A percentile compares a stretch with the other conserved stretches of the same genome.
Conservation (phyloP, 2,113 vertebrate genomes). For the Notothenia coriiceps region DNA sequence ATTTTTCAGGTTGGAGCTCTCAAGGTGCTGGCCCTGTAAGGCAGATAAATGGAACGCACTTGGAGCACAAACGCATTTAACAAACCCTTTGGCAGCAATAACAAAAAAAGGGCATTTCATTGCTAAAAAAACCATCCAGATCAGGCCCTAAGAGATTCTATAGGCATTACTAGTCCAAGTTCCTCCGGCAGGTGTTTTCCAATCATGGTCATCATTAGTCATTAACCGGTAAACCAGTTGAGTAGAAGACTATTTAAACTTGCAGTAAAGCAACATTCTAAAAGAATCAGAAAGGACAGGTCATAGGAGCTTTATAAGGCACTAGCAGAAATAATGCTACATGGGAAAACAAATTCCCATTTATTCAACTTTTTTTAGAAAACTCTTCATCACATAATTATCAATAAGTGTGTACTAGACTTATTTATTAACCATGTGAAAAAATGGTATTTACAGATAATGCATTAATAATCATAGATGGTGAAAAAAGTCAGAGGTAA, state of each 20-base stretch:
- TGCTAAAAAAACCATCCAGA: constrained; percentile 20
- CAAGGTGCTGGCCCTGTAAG: background rate
- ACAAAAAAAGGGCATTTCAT: constrained; percentile 11
- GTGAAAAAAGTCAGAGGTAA: no score
- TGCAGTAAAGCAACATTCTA: background rate
- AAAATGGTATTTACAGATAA: background rate
- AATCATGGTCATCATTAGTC: constrained; percentile 4
- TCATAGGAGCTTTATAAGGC: no score
- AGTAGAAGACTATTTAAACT: background rate
- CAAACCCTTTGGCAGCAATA: background rate
- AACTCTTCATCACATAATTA: background rate
- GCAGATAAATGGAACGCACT: constrained; percentile 15
- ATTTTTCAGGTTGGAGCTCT: constrained; percentile 1
- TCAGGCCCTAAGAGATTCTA: constrained; percentile 10
- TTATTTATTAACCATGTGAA: background rate
- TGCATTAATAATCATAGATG: background rate
- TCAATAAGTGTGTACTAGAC: background rate
- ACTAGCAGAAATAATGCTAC: no score
- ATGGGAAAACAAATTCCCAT: no score
- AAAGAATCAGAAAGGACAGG: background rate
- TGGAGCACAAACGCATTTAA: constrained; percentile 13
- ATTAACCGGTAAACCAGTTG: background rate
- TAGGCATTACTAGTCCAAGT: background rate
- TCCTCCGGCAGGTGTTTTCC: background rate
- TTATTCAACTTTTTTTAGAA: no score